Evolutionary conservation across 2,888 invertebrate species (phyloP).

Genomic region (Cheilosia scutellata): DNA sequence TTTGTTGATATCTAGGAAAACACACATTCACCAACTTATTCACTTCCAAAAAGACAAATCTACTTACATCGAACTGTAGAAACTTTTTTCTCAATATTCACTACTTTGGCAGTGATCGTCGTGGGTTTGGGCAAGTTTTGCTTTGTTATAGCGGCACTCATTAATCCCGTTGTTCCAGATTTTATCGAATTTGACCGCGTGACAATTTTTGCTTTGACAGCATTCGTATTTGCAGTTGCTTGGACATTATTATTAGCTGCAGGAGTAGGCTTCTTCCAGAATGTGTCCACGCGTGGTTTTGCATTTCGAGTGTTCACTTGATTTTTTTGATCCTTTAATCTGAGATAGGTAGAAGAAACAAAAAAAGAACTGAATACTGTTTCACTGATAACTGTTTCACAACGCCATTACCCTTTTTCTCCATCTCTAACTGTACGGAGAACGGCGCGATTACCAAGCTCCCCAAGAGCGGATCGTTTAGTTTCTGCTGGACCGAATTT

Average conservation of each 20-base stretch:
- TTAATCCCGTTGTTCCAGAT: slow-evolving; percentile 58
- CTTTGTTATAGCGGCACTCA: slow-evolving; percentile 57
- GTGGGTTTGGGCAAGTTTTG: slow-evolving; percentile 75
- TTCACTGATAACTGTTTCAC: slow-evolving; percentile 42
- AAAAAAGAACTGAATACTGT: neutral
- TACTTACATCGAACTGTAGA: slow-evolving; percentile 77
- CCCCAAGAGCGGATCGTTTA: slow-evolving; percentile 85
- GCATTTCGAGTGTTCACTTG: slow-evolving; percentile 80
- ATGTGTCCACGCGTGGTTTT: slow-evolving; percentile 83
- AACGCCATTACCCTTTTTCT: slow-evolving; percentile 80
- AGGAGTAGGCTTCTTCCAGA: slow-evolving; percentile 81
- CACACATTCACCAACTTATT: slow-evolving; percentile 73
- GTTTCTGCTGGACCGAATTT: slow-evolving; percentile 79
- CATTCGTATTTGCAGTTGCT: slow-evolving; percentile 42
- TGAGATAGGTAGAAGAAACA: slow-evolving; percentile 47
- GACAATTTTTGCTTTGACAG: slow-evolving; percentile 61
- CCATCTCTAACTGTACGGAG: slow-evolving; percentile 80
- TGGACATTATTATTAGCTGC: slow-evolving; percentile 51
- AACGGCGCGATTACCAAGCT: slow-evolving; percentile 85
- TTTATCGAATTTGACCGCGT: slow-evolving; percentile 81
- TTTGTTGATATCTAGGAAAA: slow-evolving; percentile 57
- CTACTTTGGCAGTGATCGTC: slow-evolving; percentile 80
- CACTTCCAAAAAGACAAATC: neutral
- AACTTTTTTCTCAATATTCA: slow-evolving; percentile 78
- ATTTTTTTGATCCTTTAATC: slow-evolving; percentile 79